Conservation (phyloP, 1,140 invertebrate genomes). For the Anastatus disparis region DNA sequence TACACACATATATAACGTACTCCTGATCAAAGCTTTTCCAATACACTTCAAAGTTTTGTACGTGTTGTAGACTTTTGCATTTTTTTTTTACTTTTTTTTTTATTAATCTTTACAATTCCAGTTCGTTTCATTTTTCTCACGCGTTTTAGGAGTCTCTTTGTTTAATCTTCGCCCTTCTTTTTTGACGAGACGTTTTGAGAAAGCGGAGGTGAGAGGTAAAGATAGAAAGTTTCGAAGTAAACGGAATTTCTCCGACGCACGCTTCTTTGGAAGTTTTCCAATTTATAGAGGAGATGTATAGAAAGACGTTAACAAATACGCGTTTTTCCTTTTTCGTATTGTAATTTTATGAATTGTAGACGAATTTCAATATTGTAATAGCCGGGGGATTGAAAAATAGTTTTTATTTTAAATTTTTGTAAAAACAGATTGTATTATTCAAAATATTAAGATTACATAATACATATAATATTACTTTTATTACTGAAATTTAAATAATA, state of each 20-base stretch:
- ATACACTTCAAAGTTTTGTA: slow-evolving; percentile 21
- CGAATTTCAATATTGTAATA: too few relatives aligned
- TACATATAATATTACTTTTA: too few relatives aligned
- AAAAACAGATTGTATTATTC: too few relatives aligned
- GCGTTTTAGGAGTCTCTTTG: background rate
- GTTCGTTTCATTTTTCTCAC: slow-evolving; percentile 2
- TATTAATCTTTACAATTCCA: slow-evolving; percentile 6
- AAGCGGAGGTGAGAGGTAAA: background rate
- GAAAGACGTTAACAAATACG: slow-evolving; percentile 19
- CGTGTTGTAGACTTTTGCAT: background rate
- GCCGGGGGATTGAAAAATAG: too few relatives aligned
- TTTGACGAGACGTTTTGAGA: slow-evolving; percentile 14
- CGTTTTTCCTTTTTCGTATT: slow-evolving; percentile 12
- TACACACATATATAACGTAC: too few relatives aligned
- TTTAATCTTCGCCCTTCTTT: slow-evolving; percentile 20
- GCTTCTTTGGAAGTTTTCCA: slow-evolving; percentile 27
- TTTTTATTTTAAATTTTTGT: too few relatives aligned
- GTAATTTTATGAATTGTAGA: slow-evolving; percentile 6
- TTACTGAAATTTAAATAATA: too few relatives aligned
- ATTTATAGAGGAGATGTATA: background rate
- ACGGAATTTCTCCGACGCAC: slow-evolving; percentile 5
- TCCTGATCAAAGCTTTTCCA: slow-evolving; percentile 9
- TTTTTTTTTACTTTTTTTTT: background rate
- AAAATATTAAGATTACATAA: too few relatives aligned
- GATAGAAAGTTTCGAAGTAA: slow-evolving; percentile 14